phyloP scores from a whole-genome alignment of 2,888 invertebrate genomes.

The Eustalomyia histrio region DNA sequence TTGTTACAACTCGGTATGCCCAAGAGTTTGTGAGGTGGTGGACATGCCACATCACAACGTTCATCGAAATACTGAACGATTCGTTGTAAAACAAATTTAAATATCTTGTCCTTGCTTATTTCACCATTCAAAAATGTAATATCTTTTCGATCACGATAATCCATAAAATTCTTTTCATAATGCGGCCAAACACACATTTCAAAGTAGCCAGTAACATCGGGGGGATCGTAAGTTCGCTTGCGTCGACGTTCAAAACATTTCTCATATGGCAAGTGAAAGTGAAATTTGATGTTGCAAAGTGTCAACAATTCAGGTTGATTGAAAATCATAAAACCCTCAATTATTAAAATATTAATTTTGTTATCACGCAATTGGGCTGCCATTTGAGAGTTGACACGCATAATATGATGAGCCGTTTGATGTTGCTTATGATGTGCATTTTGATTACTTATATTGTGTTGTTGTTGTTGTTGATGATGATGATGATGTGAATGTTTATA shows the following conservation, averaged over 20 bases:
- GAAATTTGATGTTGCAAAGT: constrained; percentile 87
- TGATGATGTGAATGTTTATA: constrained; percentile 43
- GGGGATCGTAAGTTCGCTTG: constrained; percentile 87
- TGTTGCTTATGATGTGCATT: constrained; percentile 55
- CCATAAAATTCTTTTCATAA: constrained; percentile 83
- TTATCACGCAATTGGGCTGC: constrained; percentile 72
- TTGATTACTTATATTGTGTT: constrained; percentile 63
- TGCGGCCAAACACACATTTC: constrained; percentile 93
- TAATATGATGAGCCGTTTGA: constrained; percentile 52
- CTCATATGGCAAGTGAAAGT: constrained; percentile 85
- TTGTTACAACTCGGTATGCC: constrained; percentile 67
- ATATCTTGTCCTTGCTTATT: constrained; percentile 75
- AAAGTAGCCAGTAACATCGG: constrained; percentile 93
- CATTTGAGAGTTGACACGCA: constrained; percentile 67
- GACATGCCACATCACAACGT: constrained; percentile 72
- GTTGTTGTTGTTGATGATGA: constrained; percentile 62
- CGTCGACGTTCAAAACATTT: constrained; percentile 84
- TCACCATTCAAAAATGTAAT: constrained; percentile 78
- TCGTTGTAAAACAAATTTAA: constrained; percentile 75
- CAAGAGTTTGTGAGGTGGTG: constrained; percentile 73
- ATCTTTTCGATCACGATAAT: constrained; percentile 78
- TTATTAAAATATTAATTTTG: constrained; percentile 82
- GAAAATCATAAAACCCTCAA: constrained; percentile 89
- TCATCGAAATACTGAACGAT: constrained; percentile 75
- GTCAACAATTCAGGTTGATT: constrained; percentile 85